Percentiles rank a stretch among this genome's conserved stretches.
Evolutionary conservation across 1,140 invertebrate species (phyloP).

Genomic region (Centruroides sculpturatus): DNA sequence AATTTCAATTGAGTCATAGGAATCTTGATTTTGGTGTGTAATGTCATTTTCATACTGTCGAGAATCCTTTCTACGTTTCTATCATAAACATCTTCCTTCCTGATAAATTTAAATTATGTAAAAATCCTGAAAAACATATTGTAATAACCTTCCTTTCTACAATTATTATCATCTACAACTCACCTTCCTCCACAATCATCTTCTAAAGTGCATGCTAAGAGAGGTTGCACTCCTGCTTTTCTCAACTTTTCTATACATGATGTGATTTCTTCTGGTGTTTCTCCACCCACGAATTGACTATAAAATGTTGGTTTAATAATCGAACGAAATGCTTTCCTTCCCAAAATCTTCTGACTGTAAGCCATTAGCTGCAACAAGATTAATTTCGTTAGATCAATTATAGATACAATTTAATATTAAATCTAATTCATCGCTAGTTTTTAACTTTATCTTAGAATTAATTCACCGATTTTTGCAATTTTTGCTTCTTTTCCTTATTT

Average conservation of each 20-base stretch:
- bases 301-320: constrained; percentile 11
- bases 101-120: neutral
- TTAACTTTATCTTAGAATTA: too few species aligned
- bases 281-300: constrained; percentile 12
- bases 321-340: neutral
- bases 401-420: too few species aligned
- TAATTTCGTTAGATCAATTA: too few species aligned
- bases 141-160: neutral
- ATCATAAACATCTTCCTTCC: constrained; percentile 1
- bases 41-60: neutral
- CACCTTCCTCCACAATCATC: constrained; percentile 6
- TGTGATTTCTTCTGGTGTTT: constrained; percentile 2
- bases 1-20: constrained; percentile 10
- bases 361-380: constrained; percentile 1
- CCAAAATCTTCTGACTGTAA: neutral
- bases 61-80: constrained; percentile 2
- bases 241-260: neutral
- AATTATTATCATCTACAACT: neutral
- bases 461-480: too few species aligned
- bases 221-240: neutral
- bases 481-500: too few species aligned
- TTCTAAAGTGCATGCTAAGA: constrained; percentile 10
- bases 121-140: neutral
- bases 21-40: neutral
- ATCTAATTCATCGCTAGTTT: too few species aligned